phyloP scores from a whole-genome alignment of 1,140 invertebrate genomes.

The Coptotermes formosanus region DNA sequence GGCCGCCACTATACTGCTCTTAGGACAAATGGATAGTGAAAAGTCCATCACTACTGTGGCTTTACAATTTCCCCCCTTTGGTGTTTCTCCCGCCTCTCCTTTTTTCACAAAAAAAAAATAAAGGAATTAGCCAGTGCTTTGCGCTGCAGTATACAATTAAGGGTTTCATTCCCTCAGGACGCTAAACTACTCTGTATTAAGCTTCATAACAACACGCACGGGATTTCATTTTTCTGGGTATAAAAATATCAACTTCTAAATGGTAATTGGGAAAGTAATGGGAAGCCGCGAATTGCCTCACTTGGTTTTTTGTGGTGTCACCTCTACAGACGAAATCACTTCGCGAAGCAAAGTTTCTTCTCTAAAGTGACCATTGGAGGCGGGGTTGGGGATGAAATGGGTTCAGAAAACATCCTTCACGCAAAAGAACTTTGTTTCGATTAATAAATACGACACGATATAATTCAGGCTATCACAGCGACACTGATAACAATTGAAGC shows the following conservation, averaged over 20 bases:
- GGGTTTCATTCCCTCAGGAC: neutral
- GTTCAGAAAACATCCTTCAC: too few species aligned
- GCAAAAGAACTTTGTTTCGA: too few species aligned
- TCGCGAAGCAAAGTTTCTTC: neutral
- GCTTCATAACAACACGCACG: neutral
- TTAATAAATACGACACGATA: too few species aligned
- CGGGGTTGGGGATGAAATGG: too few species aligned
- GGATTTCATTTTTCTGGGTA: neutral
- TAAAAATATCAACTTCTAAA: neutral
- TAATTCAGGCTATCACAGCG: too few species aligned
- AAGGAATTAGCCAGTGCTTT: neutral
- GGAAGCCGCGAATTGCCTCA: neutral
- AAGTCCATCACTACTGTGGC: neutral
- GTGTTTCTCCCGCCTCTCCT: neutral
- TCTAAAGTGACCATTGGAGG: too few species aligned
- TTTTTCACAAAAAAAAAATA: neutral
- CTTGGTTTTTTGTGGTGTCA: neutral
- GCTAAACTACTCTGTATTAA: neutral
- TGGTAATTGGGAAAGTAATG: neutral
- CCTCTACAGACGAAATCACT: neutral
- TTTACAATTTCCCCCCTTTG: neutral
- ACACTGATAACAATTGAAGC: too few species aligned
- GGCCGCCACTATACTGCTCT: neutral
- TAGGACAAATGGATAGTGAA: neutral
- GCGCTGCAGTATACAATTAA: neutral